A percentile compares a stretch with the other conserved stretches of the same genome.
Conservation (phyloP, 2,888 invertebrate species). For the Volucella inflata region DNA sequence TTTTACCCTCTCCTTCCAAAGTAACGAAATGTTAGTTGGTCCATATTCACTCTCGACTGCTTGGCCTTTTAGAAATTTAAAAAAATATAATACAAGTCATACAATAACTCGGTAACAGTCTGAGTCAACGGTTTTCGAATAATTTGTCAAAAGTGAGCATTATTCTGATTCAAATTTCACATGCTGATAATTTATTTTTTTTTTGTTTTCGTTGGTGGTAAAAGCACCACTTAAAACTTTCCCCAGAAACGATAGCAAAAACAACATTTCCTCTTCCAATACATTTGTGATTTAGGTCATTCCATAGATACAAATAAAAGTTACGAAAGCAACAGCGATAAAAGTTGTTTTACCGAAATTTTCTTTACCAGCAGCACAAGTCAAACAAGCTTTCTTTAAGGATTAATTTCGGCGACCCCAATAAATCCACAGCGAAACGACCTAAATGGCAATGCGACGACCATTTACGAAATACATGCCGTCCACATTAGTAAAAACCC, state of each 20-base stretch:
- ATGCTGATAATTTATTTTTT: too few species aligned
- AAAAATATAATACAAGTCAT: too few species aligned
- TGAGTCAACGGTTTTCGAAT: too few species aligned
- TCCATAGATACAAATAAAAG: conserved; percentile 25
- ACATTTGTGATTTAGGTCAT: conserved; percentile 38
- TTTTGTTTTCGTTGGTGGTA: neutral
- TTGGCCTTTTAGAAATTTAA: too few species aligned
- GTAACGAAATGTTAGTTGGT: too few species aligned
- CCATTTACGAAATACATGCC: conserved; percentile 52
- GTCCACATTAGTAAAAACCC: conserved; percentile 40
- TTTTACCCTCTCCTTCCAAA: too few species aligned
- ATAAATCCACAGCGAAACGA: conserved; percentile 59
- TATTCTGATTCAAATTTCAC: too few species aligned
- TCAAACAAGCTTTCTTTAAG: conserved; percentile 15
- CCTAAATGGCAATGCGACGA: conserved; percentile 46
- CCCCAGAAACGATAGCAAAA: conserved; percentile 32
- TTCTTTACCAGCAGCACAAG: neutral
- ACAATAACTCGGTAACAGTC: too few species aligned
- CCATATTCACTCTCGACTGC: too few species aligned
- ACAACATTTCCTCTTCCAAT: conserved; percentile 10
- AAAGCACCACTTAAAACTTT: conserved; percentile 19
- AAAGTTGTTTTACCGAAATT: conserved; percentile 31
- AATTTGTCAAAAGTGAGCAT: too few species aligned
- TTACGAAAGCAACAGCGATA: conserved; percentile 11
- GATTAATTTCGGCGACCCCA: conserved; percentile 39